Evolutionary conservation across 1,140 invertebrate species (phyloP).

Genomic region (Aleiodes sp.): DNA sequence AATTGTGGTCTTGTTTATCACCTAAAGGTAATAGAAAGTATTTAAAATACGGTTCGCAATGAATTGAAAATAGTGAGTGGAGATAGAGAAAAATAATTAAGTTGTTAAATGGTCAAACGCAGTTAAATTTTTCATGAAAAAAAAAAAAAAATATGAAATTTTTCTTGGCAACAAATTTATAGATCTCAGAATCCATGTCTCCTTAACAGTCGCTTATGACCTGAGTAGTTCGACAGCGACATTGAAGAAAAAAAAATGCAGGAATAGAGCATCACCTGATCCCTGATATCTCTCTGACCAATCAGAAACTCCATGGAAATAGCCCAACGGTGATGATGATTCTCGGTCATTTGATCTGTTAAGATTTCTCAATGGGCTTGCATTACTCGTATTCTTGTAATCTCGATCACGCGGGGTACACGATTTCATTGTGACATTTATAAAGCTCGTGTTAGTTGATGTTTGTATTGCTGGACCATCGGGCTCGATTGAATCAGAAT

Average conservation of each 20-base stretch:
- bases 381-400: slow-evolving; percentile 37
- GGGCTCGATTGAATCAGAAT: slow-evolving; percentile 65
- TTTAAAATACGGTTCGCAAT: background rate
- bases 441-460: slow-evolving; percentile 74
- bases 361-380: background rate
- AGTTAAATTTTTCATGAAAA: no score
- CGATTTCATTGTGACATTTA: slow-evolving; percentile 82
- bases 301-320: slow-evolving; percentile 78
- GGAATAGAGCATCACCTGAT: slow-evolving; percentile 37
- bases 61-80: background rate
- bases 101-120: no score
- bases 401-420: slow-evolving; percentile 51
- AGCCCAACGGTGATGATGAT: slow-evolving; percentile 64
- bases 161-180: no score
- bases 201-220: no score
- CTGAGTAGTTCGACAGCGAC: no score
- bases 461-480: slow-evolving; percentile 55
- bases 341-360: slow-evolving; percentile 49
- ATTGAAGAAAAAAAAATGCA: no score
- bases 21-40: slow-evolving; percentile 19
- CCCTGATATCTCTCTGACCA: slow-evolving; percentile 74
- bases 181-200: no score
- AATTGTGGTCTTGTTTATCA: slow-evolving; percentile 47
- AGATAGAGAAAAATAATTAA: no score
- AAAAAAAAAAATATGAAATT: no score